Evolutionary conservation across 2,888 invertebrate species (phyloP), one percentile per base, ranked within the genome.

Genomic region (Flabesymbios commensalis): DNA sequence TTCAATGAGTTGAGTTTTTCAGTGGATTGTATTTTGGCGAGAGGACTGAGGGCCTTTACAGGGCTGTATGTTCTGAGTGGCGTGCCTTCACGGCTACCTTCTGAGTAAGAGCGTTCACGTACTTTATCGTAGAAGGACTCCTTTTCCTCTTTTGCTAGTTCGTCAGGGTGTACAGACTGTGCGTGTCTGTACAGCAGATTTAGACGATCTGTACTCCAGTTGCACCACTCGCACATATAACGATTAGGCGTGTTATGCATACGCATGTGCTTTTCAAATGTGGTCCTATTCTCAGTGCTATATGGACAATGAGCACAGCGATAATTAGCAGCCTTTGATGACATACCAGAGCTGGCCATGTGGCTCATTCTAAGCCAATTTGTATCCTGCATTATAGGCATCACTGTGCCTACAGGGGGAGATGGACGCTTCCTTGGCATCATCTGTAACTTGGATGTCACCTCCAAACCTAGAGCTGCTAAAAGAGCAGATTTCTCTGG

Each of bases 161-260:
- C 73, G 14, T 65, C 59, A 5, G 77, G 76, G 63, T 79, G 79
- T 3, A 71, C 67, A 10, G 63, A 63, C 48, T 69, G 67, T 5
- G 75, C 75, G 68, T 79, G 79, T 45, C 76, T 74, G 61, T 73
- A 74, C 53, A 79, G 57, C 14, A 76, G 63, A 53, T 74, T 74
- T 1, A 77, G 64, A 43, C 74, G 60, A 57, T 78, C 74, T 24
- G 74, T 71, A 63, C 76, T 76, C 77, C 77, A 78, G 68, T 75
- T 74, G 63, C 79, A 79, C 61, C 70, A 74, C 57, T 78, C 77
- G 64, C 79, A 79, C 28, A 70, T 72, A 62, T 75, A 78, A 33
- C 74, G 73, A 14, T 49, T 49, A 7, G 7, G 28, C 10, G 31
- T 49, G 31, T 49, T 49, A 28, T 58, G 58, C 7, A 29, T 31